A percentile compares a stretch with the other conserved stretches of the same genome.
phyloP scores from a whole-genome alignment of 2,888 invertebrate species.

The Idaea biselata region DNA sequence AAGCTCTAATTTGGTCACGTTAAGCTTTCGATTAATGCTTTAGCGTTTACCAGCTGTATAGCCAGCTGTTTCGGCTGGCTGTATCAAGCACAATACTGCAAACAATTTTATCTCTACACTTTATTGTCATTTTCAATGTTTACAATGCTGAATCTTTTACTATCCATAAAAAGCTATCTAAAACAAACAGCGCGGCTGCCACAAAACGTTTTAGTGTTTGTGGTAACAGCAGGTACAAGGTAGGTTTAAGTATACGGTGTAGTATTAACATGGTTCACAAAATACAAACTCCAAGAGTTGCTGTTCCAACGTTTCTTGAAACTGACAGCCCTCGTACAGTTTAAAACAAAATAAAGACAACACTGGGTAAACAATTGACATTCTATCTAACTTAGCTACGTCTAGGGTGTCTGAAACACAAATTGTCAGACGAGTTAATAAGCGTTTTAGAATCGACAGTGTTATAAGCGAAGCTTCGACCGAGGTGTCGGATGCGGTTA shows the following conservation, averaged over 20 bases:
- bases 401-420: slow-evolving; percentile 75
- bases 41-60: slow-evolving; percentile 59
- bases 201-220: slow-evolving; percentile 30
- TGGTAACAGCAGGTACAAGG: slow-evolving; percentile 24
- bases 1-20: slow-evolving; percentile 77
- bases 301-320: slow-evolving; percentile 33
- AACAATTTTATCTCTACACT: slow-evolving; percentile 43
- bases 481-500: slow-evolving; percentile 75
- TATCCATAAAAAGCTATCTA: slow-evolving; percentile 33
- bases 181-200: slow-evolving; percentile 34
- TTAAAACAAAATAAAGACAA: slow-evolving; percentile 49
- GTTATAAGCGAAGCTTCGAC: slow-evolving; percentile 79
- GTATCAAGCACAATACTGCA: slow-evolving; percentile 55
- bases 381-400: slow-evolving; percentile 66
- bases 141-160: slow-evolving; percentile 24
- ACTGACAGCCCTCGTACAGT: slow-evolving; percentile 33
- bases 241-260: slow-evolving; percentile 2
- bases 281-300: slow-evolving; percentile 28
- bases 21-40: slow-evolving; percentile 71
- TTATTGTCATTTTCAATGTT: slow-evolving; percentile 24
- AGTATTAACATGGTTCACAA: slow-evolving; percentile 19
- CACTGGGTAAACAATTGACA: slow-evolving; percentile 62
- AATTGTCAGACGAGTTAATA: slow-evolving; percentile 78
- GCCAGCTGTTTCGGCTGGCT: slow-evolving; percentile 40
- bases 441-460: slow-evolving; percentile 69